Evolutionary conservation across 1,140 invertebrate genomes (phyloP).

Genomic region (silkworm (Bombyx mori)): DNA sequence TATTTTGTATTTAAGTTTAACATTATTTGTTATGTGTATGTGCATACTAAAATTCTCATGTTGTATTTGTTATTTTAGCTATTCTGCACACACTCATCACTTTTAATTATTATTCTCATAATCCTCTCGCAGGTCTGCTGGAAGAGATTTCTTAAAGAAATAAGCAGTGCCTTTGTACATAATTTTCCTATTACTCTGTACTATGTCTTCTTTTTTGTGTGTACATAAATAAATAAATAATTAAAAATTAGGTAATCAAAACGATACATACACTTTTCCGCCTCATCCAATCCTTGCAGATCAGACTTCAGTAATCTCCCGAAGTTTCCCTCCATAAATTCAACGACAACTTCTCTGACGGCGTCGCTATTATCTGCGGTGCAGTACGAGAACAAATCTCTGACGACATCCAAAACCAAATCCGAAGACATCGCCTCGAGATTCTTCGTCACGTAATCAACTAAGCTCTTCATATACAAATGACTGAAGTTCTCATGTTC

Average conservation of each 20-base stretch:
- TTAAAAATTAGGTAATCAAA: neutral
- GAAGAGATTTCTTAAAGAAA: no score
- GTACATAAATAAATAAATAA: no score
- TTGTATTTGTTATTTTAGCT: no score
- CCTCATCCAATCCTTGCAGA: slow-evolving; percentile 18
- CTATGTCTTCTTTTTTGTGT: no score
- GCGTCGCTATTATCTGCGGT: slow-evolving; percentile 37
- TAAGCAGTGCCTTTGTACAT: no score
- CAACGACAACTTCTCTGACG: slow-evolving; percentile 34
- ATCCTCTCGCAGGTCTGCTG: no score
- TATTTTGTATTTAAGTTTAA: no score
- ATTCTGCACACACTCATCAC: no score
- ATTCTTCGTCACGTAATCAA: slow-evolving; percentile 27
- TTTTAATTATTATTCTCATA: no score
- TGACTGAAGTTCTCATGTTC: slow-evolving; percentile 55
- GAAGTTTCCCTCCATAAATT: slow-evolving; percentile 40
- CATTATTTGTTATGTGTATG: no score
- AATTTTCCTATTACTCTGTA: no score
- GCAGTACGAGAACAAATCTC: slow-evolving; percentile 35
- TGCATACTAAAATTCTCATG: no score
- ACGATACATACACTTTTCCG: slow-evolving; percentile 41
- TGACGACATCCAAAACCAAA: slow-evolving; percentile 27
- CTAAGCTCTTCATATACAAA: slow-evolving; percentile 48
- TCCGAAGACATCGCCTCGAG: slow-evolving; percentile 11
- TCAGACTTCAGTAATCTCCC: slow-evolving; percentile 25